Percentiles rank a stretch among this genome's conserved stretches.
Evolutionary conservation across 2,888 invertebrate species (phyloP).

Genomic region (Erannis defoliaria): DNA sequence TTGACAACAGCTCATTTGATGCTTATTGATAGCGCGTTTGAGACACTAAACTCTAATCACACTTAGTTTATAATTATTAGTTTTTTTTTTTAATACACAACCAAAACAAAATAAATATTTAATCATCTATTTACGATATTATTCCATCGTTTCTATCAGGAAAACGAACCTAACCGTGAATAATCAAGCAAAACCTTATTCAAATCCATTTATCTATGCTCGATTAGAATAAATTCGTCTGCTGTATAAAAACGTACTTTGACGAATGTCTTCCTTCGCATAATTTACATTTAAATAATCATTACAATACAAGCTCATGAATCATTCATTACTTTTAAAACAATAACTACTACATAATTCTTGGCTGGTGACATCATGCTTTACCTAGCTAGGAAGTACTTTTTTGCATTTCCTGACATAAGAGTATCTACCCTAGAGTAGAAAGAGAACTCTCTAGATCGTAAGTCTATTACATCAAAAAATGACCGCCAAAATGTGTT

Average conservation of each 20-base stretch:
- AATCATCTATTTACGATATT: constrained; percentile 3
- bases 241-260: constrained; percentile 37
- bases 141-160: constrained; percentile 2
- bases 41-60: no score
- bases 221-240: constrained; percentile 35
- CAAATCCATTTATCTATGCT: constrained; percentile 36
- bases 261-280: constrained; percentile 46
- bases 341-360: constrained; percentile 42
- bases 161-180: constrained; percentile 21
- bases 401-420: constrained; percentile 26
- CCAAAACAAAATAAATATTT: constrained; percentile 15
- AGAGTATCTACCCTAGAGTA: no score
- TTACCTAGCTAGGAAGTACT: constrained; percentile 9
- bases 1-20: no score
- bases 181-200: constrained; percentile 33
- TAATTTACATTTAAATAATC: constrained; percentile 43
- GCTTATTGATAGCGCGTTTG: no score
- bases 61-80: no score
- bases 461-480: no score
- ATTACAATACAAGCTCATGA: constrained; percentile 37
- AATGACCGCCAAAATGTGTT: no score
- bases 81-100: background rate
- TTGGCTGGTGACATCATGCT: constrained; percentile 31
- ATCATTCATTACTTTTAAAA: constrained; percentile 42
- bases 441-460: no score